Evolutionary conservation across 2,797 vertebrate species (phyloP).

Genomic region (Thalassophryne amazonica): DNA sequence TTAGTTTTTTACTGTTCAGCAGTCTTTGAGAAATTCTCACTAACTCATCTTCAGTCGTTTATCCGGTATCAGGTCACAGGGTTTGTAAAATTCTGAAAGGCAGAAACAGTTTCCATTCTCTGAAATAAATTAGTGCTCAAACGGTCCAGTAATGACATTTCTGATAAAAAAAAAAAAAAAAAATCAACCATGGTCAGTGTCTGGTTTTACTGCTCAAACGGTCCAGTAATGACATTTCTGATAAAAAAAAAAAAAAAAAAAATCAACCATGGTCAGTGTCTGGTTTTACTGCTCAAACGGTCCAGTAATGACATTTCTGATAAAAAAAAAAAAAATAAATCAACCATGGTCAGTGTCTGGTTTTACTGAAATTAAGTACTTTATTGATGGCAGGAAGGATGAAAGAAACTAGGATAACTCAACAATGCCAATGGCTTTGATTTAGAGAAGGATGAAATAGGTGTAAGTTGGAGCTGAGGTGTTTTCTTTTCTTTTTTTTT

Average conservation of each 20-base stretch:
- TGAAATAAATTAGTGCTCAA: conserved; percentile 69
- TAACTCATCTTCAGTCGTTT: too few species aligned
- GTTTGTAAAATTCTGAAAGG: conserved; percentile 29
- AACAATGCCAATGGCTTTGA: conserved; percentile 10
- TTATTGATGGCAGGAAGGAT: conserved; percentile 61
- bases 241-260: conserved; percentile 66
- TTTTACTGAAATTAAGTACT: conserved; percentile 57
- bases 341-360: conserved; percentile 51
- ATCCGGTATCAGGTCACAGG: too few species aligned
- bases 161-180: conserved; percentile 67
- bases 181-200: too few species aligned
- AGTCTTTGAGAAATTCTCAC: too few species aligned
- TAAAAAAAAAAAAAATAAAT: conserved; percentile 61
- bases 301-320: conserved; percentile 70
- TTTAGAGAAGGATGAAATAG: conserved; percentile 30
- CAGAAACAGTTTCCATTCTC: conserved; percentile 32
- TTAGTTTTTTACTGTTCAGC: conserved; percentile 21
- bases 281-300: conserved; percentile 71
- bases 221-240: conserved; percentile 68
- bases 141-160: conserved; percentile 68
- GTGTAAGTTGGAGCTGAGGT: conserved; percentile 3
- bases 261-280: too few species aligned
- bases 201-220: conserved; percentile 71
- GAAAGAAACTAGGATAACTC: conserved; percentile 39
- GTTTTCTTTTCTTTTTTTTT: conserved; percentile 36